A percentile compares a stretch with the other conserved stretches of the same genome.
Evolutionary conservation across 2,797 vertebrate genomes (phyloP).

Genomic region (Triplophysa bombifrons): DNA sequence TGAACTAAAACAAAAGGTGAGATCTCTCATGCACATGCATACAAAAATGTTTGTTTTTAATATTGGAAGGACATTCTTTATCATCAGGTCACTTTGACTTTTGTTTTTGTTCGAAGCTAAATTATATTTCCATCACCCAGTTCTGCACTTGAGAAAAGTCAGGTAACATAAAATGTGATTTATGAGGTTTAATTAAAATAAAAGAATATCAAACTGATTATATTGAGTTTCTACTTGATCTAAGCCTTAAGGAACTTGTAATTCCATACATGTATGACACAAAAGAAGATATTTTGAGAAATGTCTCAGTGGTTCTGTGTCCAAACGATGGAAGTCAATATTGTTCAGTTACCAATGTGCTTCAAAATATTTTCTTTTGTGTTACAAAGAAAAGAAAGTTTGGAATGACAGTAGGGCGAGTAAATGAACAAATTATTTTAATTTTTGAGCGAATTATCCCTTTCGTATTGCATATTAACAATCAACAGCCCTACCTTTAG

Average conservation of each 20-base stretch:
- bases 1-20: slow-evolving; percentile 16
- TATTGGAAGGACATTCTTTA: neutral
- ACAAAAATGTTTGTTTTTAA: neutral
- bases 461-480: neutral
- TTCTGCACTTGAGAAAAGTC: neutral
- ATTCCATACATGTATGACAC: no score
- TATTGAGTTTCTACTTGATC: neutral
- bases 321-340: no score
- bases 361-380: no score
- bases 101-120: neutral
- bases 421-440: no score
- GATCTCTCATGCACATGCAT: neutral
- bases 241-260: no score
- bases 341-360: no score
- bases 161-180: neutral
- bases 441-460: no score
- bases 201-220: neutral
- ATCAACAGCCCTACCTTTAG: neutral
- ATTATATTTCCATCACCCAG: neutral
- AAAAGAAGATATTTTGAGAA: no score
- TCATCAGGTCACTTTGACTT: neutral
- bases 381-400: no score
- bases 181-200: neutral
- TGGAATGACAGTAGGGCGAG: no score
- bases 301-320: no score